Conservation (phyloP, 2,113 vertebrate species). For the Ondatra zibethicus region DNA sequence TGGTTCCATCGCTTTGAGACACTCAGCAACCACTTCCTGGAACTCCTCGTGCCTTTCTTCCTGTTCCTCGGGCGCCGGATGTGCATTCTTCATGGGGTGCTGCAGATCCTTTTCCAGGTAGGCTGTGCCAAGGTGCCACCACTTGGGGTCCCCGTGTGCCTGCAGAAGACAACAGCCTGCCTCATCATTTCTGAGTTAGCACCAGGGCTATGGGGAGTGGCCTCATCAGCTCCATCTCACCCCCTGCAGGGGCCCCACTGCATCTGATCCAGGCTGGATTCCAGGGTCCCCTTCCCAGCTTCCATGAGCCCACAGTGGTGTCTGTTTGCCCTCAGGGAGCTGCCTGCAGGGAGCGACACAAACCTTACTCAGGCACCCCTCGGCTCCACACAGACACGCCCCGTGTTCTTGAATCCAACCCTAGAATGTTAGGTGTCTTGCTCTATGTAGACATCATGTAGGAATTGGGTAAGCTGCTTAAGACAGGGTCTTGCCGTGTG, state of each 20-base stretch:
- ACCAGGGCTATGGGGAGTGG: too few species aligned
- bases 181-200: background rate
- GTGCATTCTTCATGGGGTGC: constrained; percentile 88
- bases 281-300: background rate
- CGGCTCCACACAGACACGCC: too few species aligned
- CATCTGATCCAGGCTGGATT: background rate
- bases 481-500: background rate
- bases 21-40: constrained; percentile 93
- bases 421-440: background rate
- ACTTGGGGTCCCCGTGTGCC: background rate
- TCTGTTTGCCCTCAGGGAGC: background rate
- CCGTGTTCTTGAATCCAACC: background rate
- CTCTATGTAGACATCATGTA: background rate
- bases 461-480: background rate
- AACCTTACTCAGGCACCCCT: background rate
- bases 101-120: constrained; percentile 98
- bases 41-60: constrained; percentile 94
- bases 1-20: constrained; percentile 95
- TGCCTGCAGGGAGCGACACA: background rate
- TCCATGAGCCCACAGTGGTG: background rate
- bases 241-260: background rate
- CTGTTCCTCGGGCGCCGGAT: constrained; percentile 92
- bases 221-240: background rate
- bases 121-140: constrained; percentile 6
- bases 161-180: background rate